Evolutionary conservation across 2,888 invertebrate species (phyloP).

Genomic region (Escarpia spicata): DNA sequence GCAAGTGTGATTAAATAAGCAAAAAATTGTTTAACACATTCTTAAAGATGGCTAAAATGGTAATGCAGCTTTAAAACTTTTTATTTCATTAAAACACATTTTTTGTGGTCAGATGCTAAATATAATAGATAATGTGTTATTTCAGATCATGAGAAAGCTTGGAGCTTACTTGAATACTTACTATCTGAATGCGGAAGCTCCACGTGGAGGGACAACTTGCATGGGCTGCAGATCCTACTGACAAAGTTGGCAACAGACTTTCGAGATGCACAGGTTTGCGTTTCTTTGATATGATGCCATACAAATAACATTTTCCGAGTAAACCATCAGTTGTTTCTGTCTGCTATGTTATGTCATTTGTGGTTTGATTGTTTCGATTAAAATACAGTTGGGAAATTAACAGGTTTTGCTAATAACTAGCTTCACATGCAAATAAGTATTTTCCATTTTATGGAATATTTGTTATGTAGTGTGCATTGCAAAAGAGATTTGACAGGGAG

Average conservation of each 20-base stretch:
- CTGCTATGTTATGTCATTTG: too few relatives aligned
- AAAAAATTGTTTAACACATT: too few relatives aligned
- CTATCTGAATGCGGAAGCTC: not conserved
- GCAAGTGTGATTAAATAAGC: too few relatives aligned
- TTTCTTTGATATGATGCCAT: not conserved
- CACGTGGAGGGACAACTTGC: not conserved
- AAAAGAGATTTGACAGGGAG: not conserved
- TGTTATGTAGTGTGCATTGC: not conserved
- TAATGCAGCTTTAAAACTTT: too few relatives aligned
- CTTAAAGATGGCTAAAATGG: too few relatives aligned
- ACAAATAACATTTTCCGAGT: too few relatives aligned
- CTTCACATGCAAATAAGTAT: not conserved
- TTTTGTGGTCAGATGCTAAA: too few relatives aligned
- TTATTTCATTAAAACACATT: too few relatives aligned
- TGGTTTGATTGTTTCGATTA: too few relatives aligned
- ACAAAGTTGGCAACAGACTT: conserved; percentile 4
- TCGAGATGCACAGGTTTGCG: not conserved
- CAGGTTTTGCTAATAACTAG: not conserved
- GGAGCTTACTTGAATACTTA: not conserved
- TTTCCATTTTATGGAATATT: not conserved
- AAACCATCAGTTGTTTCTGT: too few relatives aligned
- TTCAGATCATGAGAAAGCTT: not conserved
- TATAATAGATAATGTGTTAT: not conserved
- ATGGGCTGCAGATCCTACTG: not conserved
- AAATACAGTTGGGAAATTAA: not conserved